Percentiles rank a stretch among this genome's conserved stretches.
Evolutionary conservation across 2,113 vertebrate species (phyloP).

Genomic region (Microcebus tavaratra): DNA sequence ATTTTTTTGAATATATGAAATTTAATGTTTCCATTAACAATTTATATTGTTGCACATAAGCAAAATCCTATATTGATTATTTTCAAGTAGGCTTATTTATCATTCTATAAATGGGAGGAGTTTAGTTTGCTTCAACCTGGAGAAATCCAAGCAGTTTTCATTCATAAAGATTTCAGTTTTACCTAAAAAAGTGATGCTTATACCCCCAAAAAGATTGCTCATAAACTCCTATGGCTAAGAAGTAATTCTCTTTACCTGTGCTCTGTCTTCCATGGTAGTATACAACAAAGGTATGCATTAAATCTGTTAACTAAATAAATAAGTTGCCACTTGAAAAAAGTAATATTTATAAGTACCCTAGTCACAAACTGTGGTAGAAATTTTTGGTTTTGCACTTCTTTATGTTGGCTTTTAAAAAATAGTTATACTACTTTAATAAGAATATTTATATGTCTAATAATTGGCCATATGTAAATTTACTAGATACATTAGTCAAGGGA

Average conservation of each 20-base stretch:
- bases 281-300: neutral
- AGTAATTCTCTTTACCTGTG: neutral
- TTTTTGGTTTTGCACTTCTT: neutral
- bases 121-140: neutral
- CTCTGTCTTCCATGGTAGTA: neutral
- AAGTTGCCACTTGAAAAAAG: neutral
- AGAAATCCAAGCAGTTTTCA: conserved; percentile 19
- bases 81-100: neutral
- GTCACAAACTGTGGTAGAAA: neutral
- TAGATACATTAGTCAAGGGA: neutral
- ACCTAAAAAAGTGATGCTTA: neutral
- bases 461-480: neutral
- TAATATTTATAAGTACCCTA: neutral
- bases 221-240: neutral
- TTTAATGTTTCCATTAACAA: neutral
- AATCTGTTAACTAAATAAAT: neutral
- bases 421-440: neutral
- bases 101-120: neutral
- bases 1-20: neutral
- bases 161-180: neutral
- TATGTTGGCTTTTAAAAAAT: neutral
- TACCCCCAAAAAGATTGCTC: neutral
- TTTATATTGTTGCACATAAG: neutral
- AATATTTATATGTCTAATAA: neutral
- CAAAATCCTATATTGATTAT: neutral